A percentile compares a stretch with the other conserved stretches of the same genome.
These are phyloP conservation scores for Limosa lapponica DNA, from an alignment of 2,797 vertebrate genomes.

Conservation along the genomic window DNA sequence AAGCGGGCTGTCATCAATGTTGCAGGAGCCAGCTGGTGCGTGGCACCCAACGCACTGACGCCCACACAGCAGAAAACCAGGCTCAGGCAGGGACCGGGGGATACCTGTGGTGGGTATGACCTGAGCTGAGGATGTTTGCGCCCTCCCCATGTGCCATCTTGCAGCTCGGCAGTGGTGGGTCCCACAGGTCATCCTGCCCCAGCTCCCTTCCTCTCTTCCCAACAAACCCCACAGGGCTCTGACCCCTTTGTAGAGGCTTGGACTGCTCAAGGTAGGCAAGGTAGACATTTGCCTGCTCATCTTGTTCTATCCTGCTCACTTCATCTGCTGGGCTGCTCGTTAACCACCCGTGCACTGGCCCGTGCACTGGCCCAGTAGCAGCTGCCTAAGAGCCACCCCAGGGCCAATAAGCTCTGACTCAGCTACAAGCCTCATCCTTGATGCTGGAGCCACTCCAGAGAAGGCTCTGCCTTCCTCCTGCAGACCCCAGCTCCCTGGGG, in stretches of 20 bases:
- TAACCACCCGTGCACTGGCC: not conserved
- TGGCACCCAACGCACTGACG: not conserved
- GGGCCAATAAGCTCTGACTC: not conserved
- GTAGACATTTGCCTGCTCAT: not conserved
- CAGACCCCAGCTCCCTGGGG: not conserved
- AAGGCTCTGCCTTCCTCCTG: not conserved
- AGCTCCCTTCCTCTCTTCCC: not conserved
- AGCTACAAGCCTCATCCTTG: not conserved
- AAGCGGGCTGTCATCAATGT: accelerated
- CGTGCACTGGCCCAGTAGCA: accelerated
- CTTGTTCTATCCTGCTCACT: not conserved
- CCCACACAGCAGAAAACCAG: not conserved
- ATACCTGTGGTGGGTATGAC: not conserved
- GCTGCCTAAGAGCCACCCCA: not conserved
- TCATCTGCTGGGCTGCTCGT: not conserved
- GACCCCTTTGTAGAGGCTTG: not conserved
- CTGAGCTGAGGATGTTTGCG: not conserved
- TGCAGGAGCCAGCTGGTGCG: not conserved
- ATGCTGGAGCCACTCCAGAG: not conserved
- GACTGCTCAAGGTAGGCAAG: not conserved
- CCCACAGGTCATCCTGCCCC: not conserved
- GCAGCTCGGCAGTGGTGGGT: not conserved
- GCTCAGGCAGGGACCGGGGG: not conserved
- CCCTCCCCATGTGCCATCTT: accelerated
- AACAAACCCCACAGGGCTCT: not conserved